phyloP scores from a whole-genome alignment of 2,888 invertebrate genomes.

The Orchestes rusci region DNA sequence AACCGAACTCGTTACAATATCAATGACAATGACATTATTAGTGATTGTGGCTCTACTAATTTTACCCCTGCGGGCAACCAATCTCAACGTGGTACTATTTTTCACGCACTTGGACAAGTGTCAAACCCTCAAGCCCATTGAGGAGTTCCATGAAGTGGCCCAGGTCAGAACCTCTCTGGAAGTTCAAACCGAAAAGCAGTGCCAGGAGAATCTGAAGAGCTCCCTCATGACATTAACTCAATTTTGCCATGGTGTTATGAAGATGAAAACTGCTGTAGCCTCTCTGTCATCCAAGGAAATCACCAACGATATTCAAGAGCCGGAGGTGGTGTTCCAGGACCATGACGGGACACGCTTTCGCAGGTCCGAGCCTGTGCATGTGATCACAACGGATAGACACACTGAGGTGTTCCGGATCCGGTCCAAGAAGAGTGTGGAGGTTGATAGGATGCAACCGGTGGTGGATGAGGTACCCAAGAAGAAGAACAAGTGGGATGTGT shows the following conservation, averaged over 20 bases:
- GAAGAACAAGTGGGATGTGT: conserved; percentile 27
- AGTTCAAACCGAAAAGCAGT: no score
- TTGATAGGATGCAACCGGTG: no score
- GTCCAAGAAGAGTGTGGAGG: conserved; percentile 20
- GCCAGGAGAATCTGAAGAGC: conserved; percentile 30
- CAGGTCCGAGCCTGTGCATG: no score
- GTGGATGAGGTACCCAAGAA: conserved; percentile 3
- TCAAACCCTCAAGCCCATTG: no score
- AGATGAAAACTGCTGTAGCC: conserved; percentile 32
- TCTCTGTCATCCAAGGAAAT: conserved; percentile 16
- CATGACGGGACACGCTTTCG: no score
- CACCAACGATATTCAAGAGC: conserved; percentile 19
- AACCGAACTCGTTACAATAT: no score
- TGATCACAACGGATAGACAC: conserved; percentile 25
- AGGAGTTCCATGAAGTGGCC: no score
- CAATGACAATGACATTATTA: not conserved
- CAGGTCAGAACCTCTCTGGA: no score
- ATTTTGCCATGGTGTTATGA: conserved; percentile 32
- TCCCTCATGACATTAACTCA: conserved; percentile 31
- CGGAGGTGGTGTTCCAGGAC: no score
- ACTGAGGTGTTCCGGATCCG: conserved; percentile 34
- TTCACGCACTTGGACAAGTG: conserved; percentile 12
- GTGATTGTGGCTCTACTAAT: not conserved
- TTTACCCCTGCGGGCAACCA: no score
- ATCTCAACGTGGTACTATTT: conserved; percentile 14